phyloP scores from a whole-genome alignment of 1,140 invertebrate species.

The Drosophila truncata region DNA sequence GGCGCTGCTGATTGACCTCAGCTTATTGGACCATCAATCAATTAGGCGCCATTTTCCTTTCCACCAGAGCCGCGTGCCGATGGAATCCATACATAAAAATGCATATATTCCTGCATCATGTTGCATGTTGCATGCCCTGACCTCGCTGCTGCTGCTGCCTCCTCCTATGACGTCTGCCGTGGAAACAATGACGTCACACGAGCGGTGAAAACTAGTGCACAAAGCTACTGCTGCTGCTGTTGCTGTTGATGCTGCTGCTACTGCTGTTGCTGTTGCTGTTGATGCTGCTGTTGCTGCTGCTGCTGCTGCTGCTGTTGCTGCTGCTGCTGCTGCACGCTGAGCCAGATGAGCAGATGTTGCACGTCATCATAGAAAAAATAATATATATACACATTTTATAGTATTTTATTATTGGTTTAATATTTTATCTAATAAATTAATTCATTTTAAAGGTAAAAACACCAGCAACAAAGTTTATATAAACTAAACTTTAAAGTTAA shows the following conservation, averaged over 20 bases:
- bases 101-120: conserved; percentile 36
- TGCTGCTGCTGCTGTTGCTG: neutral
- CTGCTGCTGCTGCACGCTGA: neutral
- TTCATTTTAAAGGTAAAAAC: neutral
- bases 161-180: conserved; percentile 37
- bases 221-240: conserved; percentile 5
- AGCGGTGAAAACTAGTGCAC: conserved; percentile 45
- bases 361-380: conserved; percentile 12
- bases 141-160: conserved; percentile 31
- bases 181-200: conserved; percentile 46
- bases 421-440: neutral
- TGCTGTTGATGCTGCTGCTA: neutral
- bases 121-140: conserved; percentile 50
- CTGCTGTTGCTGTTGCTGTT: neutral
- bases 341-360: conserved; percentile 7
- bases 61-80: conserved; percentile 28
- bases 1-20: conserved; percentile 52
- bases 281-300: neutral
- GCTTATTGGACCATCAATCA: conserved; percentile 59
- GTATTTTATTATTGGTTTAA: neutral
- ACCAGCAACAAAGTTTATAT: neutral
- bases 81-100: conserved; percentile 12
- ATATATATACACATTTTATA: neutral
- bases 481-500: neutral
- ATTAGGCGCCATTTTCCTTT: conserved; percentile 49